Conservation (phyloP, 2,888 invertebrate genomes). For the Nipponacmea schrenckii region DNA sequence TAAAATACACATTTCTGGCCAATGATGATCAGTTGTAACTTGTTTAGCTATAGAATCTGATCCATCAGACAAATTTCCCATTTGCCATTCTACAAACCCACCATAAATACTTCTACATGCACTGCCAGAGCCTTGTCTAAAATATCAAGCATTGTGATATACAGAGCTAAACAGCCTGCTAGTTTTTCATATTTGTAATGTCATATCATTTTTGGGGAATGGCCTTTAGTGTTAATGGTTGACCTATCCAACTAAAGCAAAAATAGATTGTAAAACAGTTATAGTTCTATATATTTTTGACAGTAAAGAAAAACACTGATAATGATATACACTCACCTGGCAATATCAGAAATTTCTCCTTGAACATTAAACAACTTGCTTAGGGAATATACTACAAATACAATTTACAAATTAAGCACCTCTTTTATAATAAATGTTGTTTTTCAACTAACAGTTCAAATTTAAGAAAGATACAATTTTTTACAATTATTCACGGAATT, state of each 20-base stretch:
- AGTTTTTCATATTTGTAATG: too few species aligned
- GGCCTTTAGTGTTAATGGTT: too few species aligned
- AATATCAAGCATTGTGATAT: constrained; percentile 1
- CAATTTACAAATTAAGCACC: constrained; percentile 9
- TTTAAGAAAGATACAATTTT: too few species aligned
- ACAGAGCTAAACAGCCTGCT: background rate
- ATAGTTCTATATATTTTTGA: too few species aligned
- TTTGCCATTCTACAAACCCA: constrained; percentile 94
- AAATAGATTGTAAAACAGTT: too few species aligned
- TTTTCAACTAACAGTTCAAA: too few species aligned
- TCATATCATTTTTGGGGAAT: too few species aligned
- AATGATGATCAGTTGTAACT: constrained; percentile 80
- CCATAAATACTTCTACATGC: constrained; percentile 95
- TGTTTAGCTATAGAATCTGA: constrained; percentile 60
- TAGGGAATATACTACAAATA: constrained; percentile 76
- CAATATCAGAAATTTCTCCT: constrained; percentile 69
- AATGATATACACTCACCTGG: constrained; percentile 74
- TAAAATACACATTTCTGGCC: constrained; percentile 90
- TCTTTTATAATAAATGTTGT: too few species aligned
- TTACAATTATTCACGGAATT: too few species aligned
- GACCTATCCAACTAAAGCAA: too few species aligned
- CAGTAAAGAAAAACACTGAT: background rate
- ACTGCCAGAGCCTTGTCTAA: constrained; percentile 82
- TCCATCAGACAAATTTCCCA: constrained; percentile 64
- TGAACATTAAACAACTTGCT: constrained; percentile 70